Base-by-base conservation (phyloP, 2,888 invertebrate genomes). In the Hetaerina titia region DNA sequence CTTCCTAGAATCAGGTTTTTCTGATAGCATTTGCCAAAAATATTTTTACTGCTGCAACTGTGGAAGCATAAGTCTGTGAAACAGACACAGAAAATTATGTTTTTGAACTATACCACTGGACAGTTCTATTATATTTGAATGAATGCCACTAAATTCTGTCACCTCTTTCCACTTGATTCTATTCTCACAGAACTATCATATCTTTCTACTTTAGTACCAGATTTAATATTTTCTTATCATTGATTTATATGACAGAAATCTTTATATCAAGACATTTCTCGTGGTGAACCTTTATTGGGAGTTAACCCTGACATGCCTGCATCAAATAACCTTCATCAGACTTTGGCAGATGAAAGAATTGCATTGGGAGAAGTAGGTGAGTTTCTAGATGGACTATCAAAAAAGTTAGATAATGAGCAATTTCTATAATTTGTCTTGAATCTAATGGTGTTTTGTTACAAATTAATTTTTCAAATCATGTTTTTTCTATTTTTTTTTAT, bases 251-350 rank as follows among this genome's bases (percentile, higher is more conserved):
- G 97, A 25, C 96, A 98, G 98, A 97, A 98, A 96, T 97, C 97
- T 95, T 97, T 98, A 89, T 98, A 98, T 96, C 96, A 97, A 94
- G 98, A 98, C 96, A 97, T 98, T 97, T 97, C 98, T 11, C 97
- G 98, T 96, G 98, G 98, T n/a, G 98, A 98, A 96, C 97, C 98
- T n/a, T 97, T 98, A 95, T 97, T 98, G 4, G 98, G 98, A 8
- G 97, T 98, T 1, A 98, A 98, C 96, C 97, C 98, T 0, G 96
- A 97, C 95, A 97, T 97, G 97, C 97, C 97, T 7, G 97, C 97
- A 69, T 96, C 97, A 57, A 96, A 97, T 95, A 97, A 98, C 96
- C 95, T 96, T 96, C 97, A 97, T 96, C 96, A 97, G 92, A 97
- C 97, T 95, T 97, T 98, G 94, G 98, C 98, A 96, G 97, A 97